Percentiles rank a stretch among this genome's conserved stretches.
These are phyloP conservation scores for Pituophis catenifer DNA, from an alignment of 2,113 vertebrate species.

Conservation along the genomic window DNA sequence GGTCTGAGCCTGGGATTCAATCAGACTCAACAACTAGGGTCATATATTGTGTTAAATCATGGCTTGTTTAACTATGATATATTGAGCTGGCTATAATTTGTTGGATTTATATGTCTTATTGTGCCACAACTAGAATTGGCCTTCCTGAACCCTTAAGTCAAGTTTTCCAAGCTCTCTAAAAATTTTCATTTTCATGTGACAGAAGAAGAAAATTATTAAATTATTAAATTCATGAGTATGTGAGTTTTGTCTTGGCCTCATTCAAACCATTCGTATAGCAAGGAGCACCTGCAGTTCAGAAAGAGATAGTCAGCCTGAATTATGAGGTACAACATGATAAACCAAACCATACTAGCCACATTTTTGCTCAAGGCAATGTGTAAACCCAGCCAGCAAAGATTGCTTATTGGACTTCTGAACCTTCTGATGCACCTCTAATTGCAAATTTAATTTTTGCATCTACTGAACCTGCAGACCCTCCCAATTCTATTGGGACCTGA, in stretches of 20 bases:
- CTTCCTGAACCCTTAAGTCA: background rate
- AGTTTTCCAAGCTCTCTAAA: background rate
- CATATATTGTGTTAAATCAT: background rate
- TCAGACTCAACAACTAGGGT: background rate
- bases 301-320: background rate
- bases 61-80: background rate
- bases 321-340: background rate
- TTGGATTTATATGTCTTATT: background rate
- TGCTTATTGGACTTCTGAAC: background rate
- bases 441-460: background rate
- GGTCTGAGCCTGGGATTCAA: background rate
- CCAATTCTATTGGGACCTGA: background rate
- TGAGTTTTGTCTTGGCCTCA: background rate
- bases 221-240: background rate
- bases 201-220: background rate
- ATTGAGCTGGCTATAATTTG: background rate
- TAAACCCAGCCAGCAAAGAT: background rate
- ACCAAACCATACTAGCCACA: background rate
- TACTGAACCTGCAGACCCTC: background rate
- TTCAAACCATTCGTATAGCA: background rate
- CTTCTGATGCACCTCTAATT: background rate
- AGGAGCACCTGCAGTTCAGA: background rate
- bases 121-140: background rate
- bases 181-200: background rate
- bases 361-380: background rate